Evolutionary conservation across 2,888 invertebrate genomes (phyloP), one percentile per base, ranked within the genome.

Genomic region (Sycophila texana): DNA sequence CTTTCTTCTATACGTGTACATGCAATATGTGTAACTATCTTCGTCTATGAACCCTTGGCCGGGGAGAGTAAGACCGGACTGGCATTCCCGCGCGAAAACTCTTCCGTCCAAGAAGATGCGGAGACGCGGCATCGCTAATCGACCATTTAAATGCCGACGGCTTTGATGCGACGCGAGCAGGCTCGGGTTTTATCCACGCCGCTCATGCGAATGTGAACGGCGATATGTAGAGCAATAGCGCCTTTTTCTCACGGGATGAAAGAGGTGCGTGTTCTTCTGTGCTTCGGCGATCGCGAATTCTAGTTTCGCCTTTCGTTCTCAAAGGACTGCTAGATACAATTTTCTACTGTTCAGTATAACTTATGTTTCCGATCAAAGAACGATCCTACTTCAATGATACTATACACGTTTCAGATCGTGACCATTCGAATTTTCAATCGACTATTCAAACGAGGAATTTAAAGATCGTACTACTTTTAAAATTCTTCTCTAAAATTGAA

Each of bases 121-220:
- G 16, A 10, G 4, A 18, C 51, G 53, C 47, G 39, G 16, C 57
- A 12, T 26, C 12, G 18, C 51, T 70, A 58, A 74, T 74, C 58
- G 74, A 57, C 14, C 65, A 79, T 79, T 79, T 79, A 79, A 79
- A 79, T 70, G 13, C 16, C 66, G 51, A 10, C 30, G 71, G 70
- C 57, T 68, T 61, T 73, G 66, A 61, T 77, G 57, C 18, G 57
- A 67, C 67, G 63, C 26, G 55, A 68, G 74, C 55, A 20, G 39
- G 73, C 20, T 68, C 18, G 57, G 55, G 58, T 65, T 57, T 39
- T 57, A 4, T 18, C 20, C 22, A 16, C 5, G 16, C n/a, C 53
- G 26, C 13, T 49, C 66, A 47, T 18, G 49, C 12, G 49, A 16
- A 7, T 0, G 10, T 26, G 68, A 4, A 16, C 22, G 39, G 47